Evolutionary conservation across 2,888 invertebrate genomes (phyloP).

Genomic region (Drosophila pegasa): DNA sequence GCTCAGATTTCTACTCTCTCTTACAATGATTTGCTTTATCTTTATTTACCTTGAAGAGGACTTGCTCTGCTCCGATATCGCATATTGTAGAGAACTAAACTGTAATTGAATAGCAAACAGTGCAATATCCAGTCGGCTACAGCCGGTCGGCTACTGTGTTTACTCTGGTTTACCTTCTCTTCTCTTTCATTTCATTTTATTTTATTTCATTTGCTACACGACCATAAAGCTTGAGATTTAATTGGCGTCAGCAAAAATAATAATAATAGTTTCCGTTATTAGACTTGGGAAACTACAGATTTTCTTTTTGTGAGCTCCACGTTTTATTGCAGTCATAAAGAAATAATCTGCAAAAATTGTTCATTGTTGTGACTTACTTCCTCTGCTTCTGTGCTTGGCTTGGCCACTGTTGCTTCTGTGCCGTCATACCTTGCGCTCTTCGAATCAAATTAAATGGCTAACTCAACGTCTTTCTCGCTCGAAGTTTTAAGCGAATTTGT

Average conservation of each 20-base stretch:
- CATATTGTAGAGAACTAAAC: not conserved
- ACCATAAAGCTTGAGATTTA: constrained; percentile 56
- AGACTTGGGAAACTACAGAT: constrained; percentile 15
- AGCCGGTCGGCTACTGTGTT: not conserved
- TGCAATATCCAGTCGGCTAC: not conserved
- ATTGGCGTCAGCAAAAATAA: constrained; percentile 57
- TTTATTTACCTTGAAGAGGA: not conserved
- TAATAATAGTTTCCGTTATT: constrained; percentile 43
- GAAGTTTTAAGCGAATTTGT: not conserved
- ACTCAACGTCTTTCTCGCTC: not conserved
- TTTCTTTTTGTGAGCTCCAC: constrained; percentile 14
- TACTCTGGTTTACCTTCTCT: not conserved
- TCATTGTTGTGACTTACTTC: constrained; percentile 50
- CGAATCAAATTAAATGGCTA: constrained; percentile 1
- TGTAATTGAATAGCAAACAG: not conserved
- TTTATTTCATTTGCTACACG: constrained; percentile 29
- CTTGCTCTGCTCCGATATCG: not conserved
- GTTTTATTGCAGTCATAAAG: constrained; percentile 33
- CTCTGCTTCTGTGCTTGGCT: constrained; percentile 7
- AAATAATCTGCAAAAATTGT: constrained; percentile 38
- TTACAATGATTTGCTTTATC: not conserved
- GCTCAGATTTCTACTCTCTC: not conserved
- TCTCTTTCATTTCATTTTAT: constrained; percentile 33
- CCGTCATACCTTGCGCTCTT: not conserved
- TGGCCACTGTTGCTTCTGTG: not conserved